A percentile compares a stretch with the other conserved stretches of the same genome.
Conservation (phyloP, 2,113 vertebrate genomes). For the Pterocles gutturalis region DNA sequence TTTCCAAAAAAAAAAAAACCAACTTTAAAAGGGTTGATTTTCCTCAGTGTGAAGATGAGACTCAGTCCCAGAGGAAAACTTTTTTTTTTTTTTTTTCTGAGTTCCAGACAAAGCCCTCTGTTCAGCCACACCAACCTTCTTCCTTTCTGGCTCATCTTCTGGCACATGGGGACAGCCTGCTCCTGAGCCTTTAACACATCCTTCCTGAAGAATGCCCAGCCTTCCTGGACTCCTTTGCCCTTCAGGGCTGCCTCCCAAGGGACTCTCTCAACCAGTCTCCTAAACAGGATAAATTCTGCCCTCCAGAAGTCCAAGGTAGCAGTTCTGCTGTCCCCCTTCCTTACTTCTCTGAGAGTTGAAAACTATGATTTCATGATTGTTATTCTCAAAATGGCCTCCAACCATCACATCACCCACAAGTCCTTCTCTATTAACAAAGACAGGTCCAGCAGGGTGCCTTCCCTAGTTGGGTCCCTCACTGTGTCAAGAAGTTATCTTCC, state of each 20-base stretch:
- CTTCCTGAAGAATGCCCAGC: neutral
- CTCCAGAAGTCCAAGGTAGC: neutral
- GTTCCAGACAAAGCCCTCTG: neutral
- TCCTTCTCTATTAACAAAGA: too few relatives aligned
- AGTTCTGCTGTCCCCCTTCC: neutral
- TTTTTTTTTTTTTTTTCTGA: neutral
- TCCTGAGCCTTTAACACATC: neutral
- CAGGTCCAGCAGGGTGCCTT: too few relatives aligned
- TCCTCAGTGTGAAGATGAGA: too few relatives aligned
- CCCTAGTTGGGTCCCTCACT: too few relatives aligned
- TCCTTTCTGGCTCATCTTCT: accelerated
- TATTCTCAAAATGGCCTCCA: neutral
- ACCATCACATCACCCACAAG: too few relatives aligned
- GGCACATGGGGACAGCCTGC: neutral
- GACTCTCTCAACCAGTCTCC: too few relatives aligned
- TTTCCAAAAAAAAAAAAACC: too few relatives aligned
- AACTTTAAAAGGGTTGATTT: too few relatives aligned
- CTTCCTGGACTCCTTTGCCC: neutral
- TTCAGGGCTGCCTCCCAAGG: neutral
- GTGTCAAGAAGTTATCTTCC: too few relatives aligned
- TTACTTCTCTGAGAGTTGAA: neutral
- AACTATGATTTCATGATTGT: neutral
- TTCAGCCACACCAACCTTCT: neutral
- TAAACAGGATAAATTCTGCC: neutral
- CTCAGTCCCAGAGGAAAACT: too few relatives aligned